Evolutionary conservation across 2,113 vertebrate species (phyloP), one percentile per base, ranked within the genome.

Genomic region (Trichomycterus rosablanca): DNA sequence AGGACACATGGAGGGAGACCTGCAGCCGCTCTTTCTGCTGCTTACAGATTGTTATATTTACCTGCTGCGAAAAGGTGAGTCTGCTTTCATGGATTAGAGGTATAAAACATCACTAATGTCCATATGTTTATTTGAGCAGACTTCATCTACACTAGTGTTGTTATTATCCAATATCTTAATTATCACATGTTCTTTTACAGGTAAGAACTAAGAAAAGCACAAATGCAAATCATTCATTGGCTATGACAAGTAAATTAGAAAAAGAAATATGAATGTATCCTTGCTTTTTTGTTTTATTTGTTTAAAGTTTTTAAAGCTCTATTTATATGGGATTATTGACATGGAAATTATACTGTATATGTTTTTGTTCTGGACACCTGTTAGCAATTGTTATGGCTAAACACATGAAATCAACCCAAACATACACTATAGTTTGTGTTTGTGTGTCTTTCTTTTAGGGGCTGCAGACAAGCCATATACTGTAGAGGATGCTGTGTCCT

Each of bases 391-490:
- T n/a, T n/a, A n/a, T n/a, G n/a, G n/a, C n/a, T n/a, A n/a, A n/a
- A 14, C 54, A 39, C 5, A 8, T 15, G 18, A 34, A n/a, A n/a
- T n/a, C n/a, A n/a, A n/a, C n/a, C n/a, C n/a, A n/a, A n/a, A n/a
- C 26, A 37, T 35, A 7, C 10, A 1, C 18, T 24, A 39, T 26
- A 32, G 46, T 34, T 1, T 19, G 22, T 20, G n/a, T 70, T 51
- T 67, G 39, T 16, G 11, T 59, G 9, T 16, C 10, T 35, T 30
- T 58, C 2, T 39, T 56, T 53, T 80, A 99, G 96, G 95, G 75
- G 94, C 95, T 40, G 91, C 94, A 0, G 95, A 98, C 76, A 99
- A 99, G 81, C 96, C 95, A 0, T 99, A 98, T 80, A 87, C 90
- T 71, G 93, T 99, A 66, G 93, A 98, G 72, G 93, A 97, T 14